These are phyloP conservation scores for Xanthostigma xanthostigma DNA, from an alignment of 2,888 invertebrate species.

Conservation along the genomic window DNA sequence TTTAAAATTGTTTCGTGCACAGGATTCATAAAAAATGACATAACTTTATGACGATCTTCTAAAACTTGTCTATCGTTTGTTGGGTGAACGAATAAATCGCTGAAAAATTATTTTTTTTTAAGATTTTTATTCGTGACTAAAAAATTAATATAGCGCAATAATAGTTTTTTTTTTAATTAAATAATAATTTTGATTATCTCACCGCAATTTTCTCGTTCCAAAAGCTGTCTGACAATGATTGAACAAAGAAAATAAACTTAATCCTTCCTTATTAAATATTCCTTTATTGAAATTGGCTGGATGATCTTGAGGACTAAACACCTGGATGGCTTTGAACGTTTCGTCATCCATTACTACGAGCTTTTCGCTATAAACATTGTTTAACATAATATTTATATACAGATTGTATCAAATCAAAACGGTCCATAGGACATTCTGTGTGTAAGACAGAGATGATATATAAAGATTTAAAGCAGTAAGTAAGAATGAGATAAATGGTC, in stretches of 20 bases:
- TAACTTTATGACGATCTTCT: conserved; percentile 48
- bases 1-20: conserved; percentile 44
- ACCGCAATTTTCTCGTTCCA: conserved; percentile 6
- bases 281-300: conserved; percentile 62
- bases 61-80: conserved; percentile 43
- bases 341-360: conserved; percentile 56
- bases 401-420: no score
- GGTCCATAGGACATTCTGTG: no score
- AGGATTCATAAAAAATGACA: conserved; percentile 49
- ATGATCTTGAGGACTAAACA: conserved; percentile 56
- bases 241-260: conserved; percentile 56
- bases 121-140: not conserved
- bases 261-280: conserved; percentile 45
- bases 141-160: not conserved
- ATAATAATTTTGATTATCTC: conserved; percentile 2
- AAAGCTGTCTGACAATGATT: conserved; percentile 10
- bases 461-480: no score
- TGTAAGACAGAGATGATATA: no score
- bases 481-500: no score
- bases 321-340: conserved; percentile 58
- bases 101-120: conserved; percentile 19
- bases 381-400: no score
- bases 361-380: conserved; percentile 36
- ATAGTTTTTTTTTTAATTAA: not conserved
- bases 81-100: conserved; percentile 56